Conservation (phyloP, 2,113 vertebrate genomes). For the Syrmaticus mikado region DNA sequence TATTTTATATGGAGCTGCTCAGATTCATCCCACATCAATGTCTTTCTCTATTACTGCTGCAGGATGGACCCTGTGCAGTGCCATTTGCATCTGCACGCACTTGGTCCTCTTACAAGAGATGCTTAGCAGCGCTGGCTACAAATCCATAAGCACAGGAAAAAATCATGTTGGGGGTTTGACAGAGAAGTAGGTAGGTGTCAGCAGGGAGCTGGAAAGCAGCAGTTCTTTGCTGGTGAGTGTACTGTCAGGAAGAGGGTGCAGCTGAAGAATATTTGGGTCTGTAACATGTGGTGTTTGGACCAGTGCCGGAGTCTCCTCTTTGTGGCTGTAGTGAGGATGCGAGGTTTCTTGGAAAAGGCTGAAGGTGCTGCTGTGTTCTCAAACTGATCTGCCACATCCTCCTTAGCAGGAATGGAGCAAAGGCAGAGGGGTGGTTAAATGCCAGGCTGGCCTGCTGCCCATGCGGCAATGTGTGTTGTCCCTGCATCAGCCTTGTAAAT, state of each 20-base stretch:
- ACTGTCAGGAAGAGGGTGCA: background rate
- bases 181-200: background rate
- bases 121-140: background rate
- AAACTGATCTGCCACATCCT: background rate
- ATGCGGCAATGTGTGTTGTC: fast-evolving
- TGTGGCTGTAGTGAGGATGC: background rate
- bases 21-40: background rate
- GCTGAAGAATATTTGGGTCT: background rate
- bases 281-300: background rate
- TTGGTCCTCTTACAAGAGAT: background rate
- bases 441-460: background rate
- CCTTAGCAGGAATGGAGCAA: background rate
- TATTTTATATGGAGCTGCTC: background rate
- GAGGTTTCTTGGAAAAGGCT: background rate
- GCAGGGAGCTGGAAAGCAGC: background rate
- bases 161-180: background rate
- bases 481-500: background rate
- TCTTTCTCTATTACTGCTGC: background rate
- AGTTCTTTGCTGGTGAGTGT: background rate
- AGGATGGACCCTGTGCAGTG: fast-evolving
- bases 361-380: background rate
- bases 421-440: background rate
- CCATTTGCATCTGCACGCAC: background rate
- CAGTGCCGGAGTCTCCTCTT: background rate
- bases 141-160: background rate